Evolutionary conservation across 2,888 invertebrate species (phyloP).

Genomic region (Itoplectis maculator): DNA sequence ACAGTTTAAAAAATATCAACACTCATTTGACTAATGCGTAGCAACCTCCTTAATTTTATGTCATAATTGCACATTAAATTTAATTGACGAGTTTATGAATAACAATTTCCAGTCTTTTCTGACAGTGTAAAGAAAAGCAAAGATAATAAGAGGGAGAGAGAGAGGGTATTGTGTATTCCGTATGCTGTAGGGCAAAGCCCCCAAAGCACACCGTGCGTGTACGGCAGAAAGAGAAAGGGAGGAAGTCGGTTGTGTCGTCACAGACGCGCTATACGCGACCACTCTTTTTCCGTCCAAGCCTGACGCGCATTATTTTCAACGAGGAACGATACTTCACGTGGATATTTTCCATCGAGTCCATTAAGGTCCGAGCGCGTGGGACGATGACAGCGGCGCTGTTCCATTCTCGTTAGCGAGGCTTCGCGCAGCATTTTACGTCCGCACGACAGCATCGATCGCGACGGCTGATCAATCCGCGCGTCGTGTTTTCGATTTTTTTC

Average conservation of each 20-base stretch:
- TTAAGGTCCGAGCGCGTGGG: constrained; percentile 6
- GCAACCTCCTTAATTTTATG: too few species aligned
- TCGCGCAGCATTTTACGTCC: constrained; percentile 4
- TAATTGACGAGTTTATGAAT: too few species aligned
- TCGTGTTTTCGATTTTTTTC: background rate
- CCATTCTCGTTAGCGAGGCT: constrained; percentile 1
- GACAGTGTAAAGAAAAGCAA: too few species aligned
- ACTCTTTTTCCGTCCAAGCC: background rate
- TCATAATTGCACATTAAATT: too few species aligned
- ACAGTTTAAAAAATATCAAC: too few species aligned
- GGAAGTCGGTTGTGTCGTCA: background rate
- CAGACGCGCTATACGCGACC: background rate
- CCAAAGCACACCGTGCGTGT: too few species aligned
- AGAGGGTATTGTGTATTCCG: background rate
- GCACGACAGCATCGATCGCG: constrained; percentile 11
- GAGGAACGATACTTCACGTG: constrained; percentile 25
- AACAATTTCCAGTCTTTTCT: too few species aligned
- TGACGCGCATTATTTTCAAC: constrained; percentile 27
- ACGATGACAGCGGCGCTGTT: constrained; percentile 16
- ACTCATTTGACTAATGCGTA: too few species aligned
- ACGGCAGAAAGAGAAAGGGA: background rate
- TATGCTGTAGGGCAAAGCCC: too few species aligned
- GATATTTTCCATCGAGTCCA: constrained; percentile 25
- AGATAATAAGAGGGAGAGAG: background rate
- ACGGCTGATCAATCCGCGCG: constrained; percentile 18